Conservation (phyloP, 2,113 vertebrate genomes). For the Microtus pennsylvanicus region DNA sequence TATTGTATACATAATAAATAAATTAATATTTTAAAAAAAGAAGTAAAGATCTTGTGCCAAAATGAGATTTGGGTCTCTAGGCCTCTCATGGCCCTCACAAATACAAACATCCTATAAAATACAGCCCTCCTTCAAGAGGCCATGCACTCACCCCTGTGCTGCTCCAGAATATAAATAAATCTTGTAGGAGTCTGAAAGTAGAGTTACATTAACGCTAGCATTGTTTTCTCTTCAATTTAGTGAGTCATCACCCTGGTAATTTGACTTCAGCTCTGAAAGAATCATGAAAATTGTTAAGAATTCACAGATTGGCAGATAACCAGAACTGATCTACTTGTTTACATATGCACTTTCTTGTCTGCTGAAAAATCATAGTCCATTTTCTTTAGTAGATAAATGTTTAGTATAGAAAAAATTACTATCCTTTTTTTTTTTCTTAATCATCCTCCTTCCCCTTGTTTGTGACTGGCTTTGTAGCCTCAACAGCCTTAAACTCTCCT, state of each 20-base stretch:
- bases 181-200: neutral
- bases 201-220: slow-evolving; percentile 14
- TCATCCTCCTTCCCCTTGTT: neutral
- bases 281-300: slow-evolving; percentile 49
- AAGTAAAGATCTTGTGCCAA: neutral
- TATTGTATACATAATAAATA: too few species aligned
- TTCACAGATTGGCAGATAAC: slow-evolving; percentile 33
- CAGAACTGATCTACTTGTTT: neutral
- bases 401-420: neutral
- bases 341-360: neutral
- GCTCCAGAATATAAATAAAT: slow-evolving; percentile 6
- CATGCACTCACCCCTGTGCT: neutral
- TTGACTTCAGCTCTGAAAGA: neutral
- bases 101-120: neutral
- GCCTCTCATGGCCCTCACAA: neutral
- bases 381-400: neutral
- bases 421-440: neutral
- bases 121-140: neutral
- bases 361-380: neutral
- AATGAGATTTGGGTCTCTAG: neutral
- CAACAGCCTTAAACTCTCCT: neutral
- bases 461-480: neutral
- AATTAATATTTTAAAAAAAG: too few species aligned
- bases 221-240: slow-evolving; percentile 49
- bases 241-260: slow-evolving; percentile 38